Conservation (phyloP, 2,797 vertebrate species). For the Oreochromis mossambicus region DNA sequence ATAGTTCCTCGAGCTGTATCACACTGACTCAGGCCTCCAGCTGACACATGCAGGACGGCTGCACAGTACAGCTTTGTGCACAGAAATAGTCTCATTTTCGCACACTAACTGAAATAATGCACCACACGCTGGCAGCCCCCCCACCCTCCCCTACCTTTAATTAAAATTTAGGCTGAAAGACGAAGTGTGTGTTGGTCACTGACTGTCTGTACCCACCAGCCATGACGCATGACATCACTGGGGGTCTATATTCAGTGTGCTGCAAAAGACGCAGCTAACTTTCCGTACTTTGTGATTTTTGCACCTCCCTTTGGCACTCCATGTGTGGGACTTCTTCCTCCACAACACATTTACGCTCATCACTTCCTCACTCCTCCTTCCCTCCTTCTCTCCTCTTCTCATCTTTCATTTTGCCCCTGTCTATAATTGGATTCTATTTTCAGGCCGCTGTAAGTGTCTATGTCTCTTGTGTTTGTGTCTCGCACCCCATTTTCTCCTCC, state of each 20-base stretch:
- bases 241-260: constrained; percentile 34
- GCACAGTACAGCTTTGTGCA: background rate
- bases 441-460: constrained; percentile 76
- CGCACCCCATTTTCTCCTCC: constrained; percentile 71
- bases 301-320: constrained; percentile 72
- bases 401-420: constrained; percentile 69
- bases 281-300: constrained; percentile 56
- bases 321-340: constrained; percentile 64
- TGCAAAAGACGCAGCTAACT: constrained; percentile 62
- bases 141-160: background rate
- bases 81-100: background rate
- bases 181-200: background rate
- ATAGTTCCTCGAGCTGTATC: constrained; percentile 17
- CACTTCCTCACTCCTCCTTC: constrained; percentile 56
- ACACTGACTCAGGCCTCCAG: constrained; percentile 39
- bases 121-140: background rate
- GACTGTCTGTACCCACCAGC: constrained; percentile 4
- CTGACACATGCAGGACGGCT: constrained; percentile 21
- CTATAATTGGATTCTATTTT: constrained; percentile 88
- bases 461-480: constrained; percentile 81
- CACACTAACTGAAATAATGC: background rate
- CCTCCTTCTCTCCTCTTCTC: constrained; percentile 53
- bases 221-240: constrained; percentile 36
- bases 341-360: constrained; percentile 66
- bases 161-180: constrained; percentile 2